Evolutionary conservation across 2,113 vertebrate genomes (phyloP).

Genomic region (Rissa tridactyla): DNA sequence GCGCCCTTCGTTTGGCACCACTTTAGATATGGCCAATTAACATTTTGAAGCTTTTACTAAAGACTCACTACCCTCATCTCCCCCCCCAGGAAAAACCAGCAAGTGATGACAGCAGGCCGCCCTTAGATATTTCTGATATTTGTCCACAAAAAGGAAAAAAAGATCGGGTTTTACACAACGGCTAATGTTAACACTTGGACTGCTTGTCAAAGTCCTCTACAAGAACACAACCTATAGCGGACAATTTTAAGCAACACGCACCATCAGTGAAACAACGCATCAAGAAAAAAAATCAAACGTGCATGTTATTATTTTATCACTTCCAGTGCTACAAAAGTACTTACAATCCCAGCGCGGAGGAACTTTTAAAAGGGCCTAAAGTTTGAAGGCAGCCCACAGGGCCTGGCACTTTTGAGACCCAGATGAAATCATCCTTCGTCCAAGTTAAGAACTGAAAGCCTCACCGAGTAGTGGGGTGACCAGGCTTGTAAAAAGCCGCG

Average conservation of each 20-base stretch:
- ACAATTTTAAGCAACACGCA: background rate
- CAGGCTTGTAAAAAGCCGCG: background rate
- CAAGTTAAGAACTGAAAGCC: background rate
- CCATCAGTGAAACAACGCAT: background rate
- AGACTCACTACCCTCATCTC: background rate
- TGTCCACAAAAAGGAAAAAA: background rate
- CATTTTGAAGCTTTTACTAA: background rate
- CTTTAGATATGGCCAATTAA: background rate
- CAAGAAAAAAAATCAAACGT: background rate
- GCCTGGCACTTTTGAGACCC: background rate
- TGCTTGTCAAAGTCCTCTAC: background rate
- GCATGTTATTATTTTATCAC: background rate
- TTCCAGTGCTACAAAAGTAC: background rate
- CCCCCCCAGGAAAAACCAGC: background rate
- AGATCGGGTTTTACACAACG: background rate
- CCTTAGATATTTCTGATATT: background rate
- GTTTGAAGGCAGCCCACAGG: background rate
- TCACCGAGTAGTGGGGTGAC: fast-evolving
- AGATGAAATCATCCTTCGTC: background rate
- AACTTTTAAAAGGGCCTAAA: background rate
- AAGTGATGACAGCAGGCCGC: background rate
- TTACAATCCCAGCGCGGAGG: background rate
- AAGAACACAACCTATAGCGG: background rate
- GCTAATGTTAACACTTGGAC: background rate
- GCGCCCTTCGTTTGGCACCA: background rate